Conservation (phyloP, 2,888 invertebrate genomes). For the Lepidocyrtinus sp. region DNA sequence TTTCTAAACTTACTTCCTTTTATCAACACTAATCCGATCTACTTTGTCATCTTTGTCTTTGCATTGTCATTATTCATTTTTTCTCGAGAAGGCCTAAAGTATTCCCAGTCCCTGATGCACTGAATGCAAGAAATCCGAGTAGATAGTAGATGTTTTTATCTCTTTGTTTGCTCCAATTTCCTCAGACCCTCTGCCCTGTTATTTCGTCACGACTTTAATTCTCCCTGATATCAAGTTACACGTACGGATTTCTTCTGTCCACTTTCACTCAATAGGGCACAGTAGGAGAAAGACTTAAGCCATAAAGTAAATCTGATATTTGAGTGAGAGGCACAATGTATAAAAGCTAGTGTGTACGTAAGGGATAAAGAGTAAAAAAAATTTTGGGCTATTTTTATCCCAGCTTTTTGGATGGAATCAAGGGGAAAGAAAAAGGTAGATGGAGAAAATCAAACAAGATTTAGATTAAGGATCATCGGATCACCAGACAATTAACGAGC, state of each 20-base stretch:
- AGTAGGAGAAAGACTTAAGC: too few species aligned
- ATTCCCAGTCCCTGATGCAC: too few species aligned
- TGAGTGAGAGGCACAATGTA: background rate
- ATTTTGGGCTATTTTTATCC: background rate
- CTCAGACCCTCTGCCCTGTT: background rate
- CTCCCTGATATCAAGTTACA: background rate
- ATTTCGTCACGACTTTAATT: background rate
- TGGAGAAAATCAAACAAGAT: slow-evolving; percentile 13
- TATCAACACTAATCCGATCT: slow-evolving; percentile 6
- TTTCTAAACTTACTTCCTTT: background rate
- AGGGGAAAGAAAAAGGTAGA: too few species aligned
- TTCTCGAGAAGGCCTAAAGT: background rate
- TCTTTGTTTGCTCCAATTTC: slow-evolving; percentile 7
- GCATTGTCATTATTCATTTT: slow-evolving; percentile 11
- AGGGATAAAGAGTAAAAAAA: background rate
- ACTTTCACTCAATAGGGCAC: background rate
- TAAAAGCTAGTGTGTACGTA: background rate
- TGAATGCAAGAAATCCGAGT: slow-evolving; percentile 4
- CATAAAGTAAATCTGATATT: too few species aligned
- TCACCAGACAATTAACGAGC: slow-evolving; percentile 7
- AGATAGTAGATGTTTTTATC: background rate
- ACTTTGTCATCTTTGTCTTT: slow-evolving; percentile 18
- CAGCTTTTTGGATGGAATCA: slow-evolving; percentile 1
- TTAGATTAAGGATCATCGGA: background rate
- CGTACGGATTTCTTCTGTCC: background rate